Evolutionary conservation across 2,113 vertebrate species (phyloP).

Genomic region (Ochotona princeps): DNA sequence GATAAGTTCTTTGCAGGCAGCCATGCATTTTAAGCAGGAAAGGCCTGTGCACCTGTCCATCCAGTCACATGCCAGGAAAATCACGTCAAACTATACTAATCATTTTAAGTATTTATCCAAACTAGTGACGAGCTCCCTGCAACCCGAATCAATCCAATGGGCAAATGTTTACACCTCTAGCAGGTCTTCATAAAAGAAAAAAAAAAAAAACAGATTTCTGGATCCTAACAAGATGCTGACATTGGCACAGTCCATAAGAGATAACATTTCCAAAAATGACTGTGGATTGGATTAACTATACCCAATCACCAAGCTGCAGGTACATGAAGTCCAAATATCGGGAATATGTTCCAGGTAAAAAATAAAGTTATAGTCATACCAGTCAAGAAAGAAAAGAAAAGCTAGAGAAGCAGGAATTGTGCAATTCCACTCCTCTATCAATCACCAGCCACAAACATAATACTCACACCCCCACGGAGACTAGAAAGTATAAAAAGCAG

Average conservation of each 20-base stretch:
- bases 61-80: not conserved
- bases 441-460: slow-evolving; percentile 29
- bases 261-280: not conserved
- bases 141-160: not conserved
- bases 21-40: slow-evolving; percentile 12
- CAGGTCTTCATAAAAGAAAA: not conserved
- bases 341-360: not conserved
- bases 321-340: not conserved
- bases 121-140: not conserved
- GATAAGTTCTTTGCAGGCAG: not conserved
- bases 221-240: not conserved
- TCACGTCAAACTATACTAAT: not conserved
- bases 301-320: not conserved
- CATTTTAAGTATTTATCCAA: slow-evolving; percentile 10
- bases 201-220: not conserved
- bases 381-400: slow-evolving; percentile 7
- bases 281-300: not conserved
- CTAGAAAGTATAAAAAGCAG: not conserved
- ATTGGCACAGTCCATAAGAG: not conserved
- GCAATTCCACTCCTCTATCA: not conserved
- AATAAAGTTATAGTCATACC: not conserved
- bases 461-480: not conserved
- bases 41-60: not conserved
- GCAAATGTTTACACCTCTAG: not conserved
- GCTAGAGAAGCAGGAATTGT: not conserved